Base-by-base conservation (phyloP, 2,888 invertebrate genomes). In the Acanthosepion pharaonis region DNA sequence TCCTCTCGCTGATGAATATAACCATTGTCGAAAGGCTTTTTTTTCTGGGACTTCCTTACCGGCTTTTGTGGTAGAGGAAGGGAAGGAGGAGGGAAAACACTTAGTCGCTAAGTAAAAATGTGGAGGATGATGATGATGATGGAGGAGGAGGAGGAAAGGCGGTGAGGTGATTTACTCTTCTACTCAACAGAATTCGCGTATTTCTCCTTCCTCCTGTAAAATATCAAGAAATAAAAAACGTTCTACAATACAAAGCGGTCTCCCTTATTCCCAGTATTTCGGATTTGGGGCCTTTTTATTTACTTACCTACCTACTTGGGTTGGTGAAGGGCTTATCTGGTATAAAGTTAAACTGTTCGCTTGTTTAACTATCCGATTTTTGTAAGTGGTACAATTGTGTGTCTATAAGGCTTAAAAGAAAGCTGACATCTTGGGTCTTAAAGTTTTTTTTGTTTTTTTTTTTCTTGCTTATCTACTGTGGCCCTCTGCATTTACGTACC, bases 71-170 rank as follows among this genome's bases (percentile, higher is more conserved):
- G 59, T 59, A 59, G 20, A 33, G 78, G 15, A 15, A 15, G 78
- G 78, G 78, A 33, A 23, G n/a, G 78, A 23, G 18, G 9, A 33
- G n/a, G 20, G 23, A 23, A 59, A 59, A 59, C 78, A 78, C 78
- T n/a, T 78, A 78, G 78, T 15, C 78, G n/a, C n/a, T 78, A 78
- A 78, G n/a, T 78, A 78, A 78, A 78, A 78, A 78, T 78, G 78
- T 33, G n/a, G 33, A 11, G 28, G 78, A 78, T 33, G n/a, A 78
- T n/a, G 78, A n/a, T 78, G n/a, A 78, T 78, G 78, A n/a, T n/a
- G 28, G 9, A 9, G 28, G 9, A 28, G n/a, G n/a, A 28, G 78
- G 78, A 78, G 64, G 64, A 28, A 42, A 42, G 64, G 8, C 25
- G 25, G 64, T 4, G 25, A 28, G 20, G 78, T 8, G 28, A 28